A percentile compares a stretch with the other conserved stretches of the same genome.
Evolutionary conservation across 2,888 invertebrate species (phyloP).

Genomic region (Acheta domesticus): DNA sequence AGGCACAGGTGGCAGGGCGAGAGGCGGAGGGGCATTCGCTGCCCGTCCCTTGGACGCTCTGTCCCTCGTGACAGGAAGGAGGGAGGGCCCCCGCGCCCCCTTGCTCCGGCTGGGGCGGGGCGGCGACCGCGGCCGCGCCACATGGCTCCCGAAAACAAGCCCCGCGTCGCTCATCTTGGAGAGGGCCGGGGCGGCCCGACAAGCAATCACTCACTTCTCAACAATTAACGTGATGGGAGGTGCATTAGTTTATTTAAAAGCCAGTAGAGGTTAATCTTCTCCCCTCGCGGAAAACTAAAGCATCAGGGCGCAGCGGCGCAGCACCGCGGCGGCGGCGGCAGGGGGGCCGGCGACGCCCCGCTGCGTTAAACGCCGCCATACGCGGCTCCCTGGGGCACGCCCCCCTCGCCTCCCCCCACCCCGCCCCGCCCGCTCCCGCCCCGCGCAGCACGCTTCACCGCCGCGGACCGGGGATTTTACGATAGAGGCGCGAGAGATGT

Average conservation of each 20-base stretch:
- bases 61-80: too few relatives aligned
- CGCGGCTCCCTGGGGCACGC: neutral
- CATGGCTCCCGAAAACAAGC: too few relatives aligned
- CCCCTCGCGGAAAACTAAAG: constrained; percentile 21
- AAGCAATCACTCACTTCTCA: constrained; percentile 25
- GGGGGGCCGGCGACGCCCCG: neutral
- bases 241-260: constrained; percentile 35
- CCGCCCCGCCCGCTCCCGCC: too few relatives aligned
- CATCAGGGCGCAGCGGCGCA: neutral
- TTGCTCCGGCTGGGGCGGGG: too few relatives aligned
- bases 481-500: neutral
- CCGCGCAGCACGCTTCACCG: neutral
- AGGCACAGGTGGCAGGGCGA: too few relatives aligned
- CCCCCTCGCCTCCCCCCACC: neutral
- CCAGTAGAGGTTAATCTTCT: constrained; percentile 32
- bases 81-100: too few relatives aligned
- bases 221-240: constrained; percentile 33
- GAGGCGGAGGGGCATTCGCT: too few relatives aligned
- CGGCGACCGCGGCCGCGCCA: too few relatives aligned
- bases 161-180: neutral
- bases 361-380: constrained; percentile 9
- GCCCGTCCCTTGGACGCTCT: too few relatives aligned
- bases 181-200: neutral
- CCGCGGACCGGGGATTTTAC: neutral
- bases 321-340: too few relatives aligned